Conservation (phyloP, 2,888 invertebrate species). For the Dendrolimus houi region DNA sequence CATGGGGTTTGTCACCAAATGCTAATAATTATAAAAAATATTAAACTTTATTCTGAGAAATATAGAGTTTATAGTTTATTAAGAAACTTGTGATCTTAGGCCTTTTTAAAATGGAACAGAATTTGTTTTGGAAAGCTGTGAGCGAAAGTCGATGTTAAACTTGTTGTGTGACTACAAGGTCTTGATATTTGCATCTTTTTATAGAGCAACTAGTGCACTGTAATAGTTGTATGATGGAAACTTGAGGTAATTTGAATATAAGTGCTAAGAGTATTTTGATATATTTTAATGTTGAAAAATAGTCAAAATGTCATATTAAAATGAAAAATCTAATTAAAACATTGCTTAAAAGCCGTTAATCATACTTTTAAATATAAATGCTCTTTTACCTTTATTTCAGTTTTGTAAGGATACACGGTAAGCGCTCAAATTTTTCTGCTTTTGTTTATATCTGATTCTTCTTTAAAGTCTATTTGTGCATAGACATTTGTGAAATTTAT, state of each 20-base stretch:
- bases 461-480: no score
- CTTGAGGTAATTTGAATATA: not conserved
- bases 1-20: not conserved
- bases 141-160: constrained; percentile 60
- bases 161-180: constrained; percentile 40
- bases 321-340: no score
- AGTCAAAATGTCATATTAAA: no score
- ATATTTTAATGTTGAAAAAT: not conserved
- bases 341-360: no score
- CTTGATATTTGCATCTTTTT: constrained; percentile 40
- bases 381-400: no score
- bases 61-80: constrained; percentile 10
- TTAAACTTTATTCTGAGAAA: constrained; percentile 17
- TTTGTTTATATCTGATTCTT: no score
- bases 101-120: constrained; percentile 28
- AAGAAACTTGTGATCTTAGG: constrained; percentile 18
- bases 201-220: not conserved
- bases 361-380: no score
- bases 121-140: constrained; percentile 65
- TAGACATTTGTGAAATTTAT: no score
- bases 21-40: constrained; percentile 18
- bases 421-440: no score
- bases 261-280: not conserved
- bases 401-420: no score
- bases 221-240: constrained; percentile 1